Evolutionary conservation across 2,888 invertebrate species (phyloP).

Genomic region (Fabriciana adippe): DNA sequence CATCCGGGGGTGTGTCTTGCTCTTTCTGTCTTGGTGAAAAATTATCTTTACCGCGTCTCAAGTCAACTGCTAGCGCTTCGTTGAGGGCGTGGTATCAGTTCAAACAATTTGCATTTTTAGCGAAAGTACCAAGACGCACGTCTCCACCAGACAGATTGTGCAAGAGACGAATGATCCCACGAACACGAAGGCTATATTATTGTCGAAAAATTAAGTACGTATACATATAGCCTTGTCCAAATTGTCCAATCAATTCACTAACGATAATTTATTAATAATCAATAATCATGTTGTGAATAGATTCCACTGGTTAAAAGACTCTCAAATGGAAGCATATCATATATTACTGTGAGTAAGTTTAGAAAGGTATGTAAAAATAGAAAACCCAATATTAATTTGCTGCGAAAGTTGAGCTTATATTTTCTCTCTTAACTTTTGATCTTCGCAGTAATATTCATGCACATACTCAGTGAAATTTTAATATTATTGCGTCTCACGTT

Average conservation of each 20-base stretch:
- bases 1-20: constrained; percentile 69
- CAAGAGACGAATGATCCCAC: constrained; percentile 69
- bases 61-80: constrained; percentile 54
- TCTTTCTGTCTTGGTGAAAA: constrained; percentile 76
- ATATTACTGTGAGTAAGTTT: background rate
- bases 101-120: constrained; percentile 79
- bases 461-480: constrained; percentile 63
- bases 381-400: constrained; percentile 17
- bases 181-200: constrained; percentile 34
- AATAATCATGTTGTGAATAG: background rate
- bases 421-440: constrained; percentile 25
- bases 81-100: constrained; percentile 73
- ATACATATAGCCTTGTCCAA: background rate
- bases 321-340: background rate
- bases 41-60: constrained; percentile 59
- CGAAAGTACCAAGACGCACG: constrained; percentile 74
- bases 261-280: constrained; percentile 10
- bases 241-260: background rate
- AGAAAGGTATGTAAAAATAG: constrained; percentile 7
- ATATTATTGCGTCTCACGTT: constrained; percentile 77
- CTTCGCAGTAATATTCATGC: constrained; percentile 42
- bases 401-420: constrained; percentile 12
- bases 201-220: background rate
- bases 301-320: background rate
- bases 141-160: constrained; percentile 71